phyloP scores from a whole-genome alignment of 2,113 vertebrate genomes.

The Vulpes ferrilata region DNA sequence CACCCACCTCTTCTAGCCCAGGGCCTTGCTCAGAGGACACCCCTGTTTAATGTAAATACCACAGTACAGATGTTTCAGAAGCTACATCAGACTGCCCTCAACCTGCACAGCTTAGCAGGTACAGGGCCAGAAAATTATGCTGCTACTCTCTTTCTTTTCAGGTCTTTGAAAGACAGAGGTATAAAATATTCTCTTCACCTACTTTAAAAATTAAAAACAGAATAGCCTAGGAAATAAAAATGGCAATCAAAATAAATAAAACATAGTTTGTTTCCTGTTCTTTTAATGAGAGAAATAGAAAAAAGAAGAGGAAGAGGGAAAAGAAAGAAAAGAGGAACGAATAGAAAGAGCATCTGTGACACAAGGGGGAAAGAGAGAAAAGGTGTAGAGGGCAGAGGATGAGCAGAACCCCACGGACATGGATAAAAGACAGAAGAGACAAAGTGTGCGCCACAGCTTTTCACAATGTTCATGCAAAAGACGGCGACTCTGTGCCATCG shows the following conservation, averaged over 20 bases:
- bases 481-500: rapidly evolving
- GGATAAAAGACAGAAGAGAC: neutral
- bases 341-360: neutral
- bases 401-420: rapidly evolving
- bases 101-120: rapidly evolving
- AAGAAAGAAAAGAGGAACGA: neutral
- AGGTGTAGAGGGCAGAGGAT: rapidly evolving
- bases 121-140: too few relatives aligned
- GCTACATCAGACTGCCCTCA: rapidly evolving
- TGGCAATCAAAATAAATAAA: neutral
- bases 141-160: neutral
- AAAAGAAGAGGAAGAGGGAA: neutral
- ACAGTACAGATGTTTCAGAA: rapidly evolving
- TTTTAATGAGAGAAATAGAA: neutral
- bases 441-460: rapidly evolving
- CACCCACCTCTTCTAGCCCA: neutral
- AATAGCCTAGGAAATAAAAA: too few relatives aligned
- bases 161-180: neutral
- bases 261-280: neutral
- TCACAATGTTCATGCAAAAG: rapidly evolving
- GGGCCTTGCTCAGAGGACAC: neutral
- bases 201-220: neutral
- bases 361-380: neutral
- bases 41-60: neutral
- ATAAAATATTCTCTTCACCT: neutral